Base-by-base conservation (phyloP, 2,888 invertebrate genomes). In the Tribolium freemani region DNA sequence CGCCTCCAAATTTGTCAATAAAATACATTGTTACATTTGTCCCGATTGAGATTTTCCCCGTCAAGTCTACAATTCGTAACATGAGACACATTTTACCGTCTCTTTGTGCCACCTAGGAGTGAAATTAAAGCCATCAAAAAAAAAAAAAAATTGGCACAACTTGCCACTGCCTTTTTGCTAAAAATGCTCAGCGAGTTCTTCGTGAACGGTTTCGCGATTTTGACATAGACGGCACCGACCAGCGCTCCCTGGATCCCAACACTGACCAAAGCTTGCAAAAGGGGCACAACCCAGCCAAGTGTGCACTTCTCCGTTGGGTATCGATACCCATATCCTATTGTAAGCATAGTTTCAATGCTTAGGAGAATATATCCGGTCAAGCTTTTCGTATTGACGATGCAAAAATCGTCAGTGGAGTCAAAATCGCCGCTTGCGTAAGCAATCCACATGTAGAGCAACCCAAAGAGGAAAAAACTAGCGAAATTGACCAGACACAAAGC, bases 61-160 rank as follows among this genome's bases (percentile, higher is more conserved):
- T 87, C 75, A 93, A 90, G 84, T 96, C 96, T 82, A 94, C 94
- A 0, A 96, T 92, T 0, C 96, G 88, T 83, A 96, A 93, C 83
- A 94, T 90, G 11, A 96, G 88, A 78, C 93, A 93, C 31, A 96
- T 87, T 71, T 91, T 88, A 0, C 93, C 94, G 70, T 84, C 83
- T 61, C 84, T 75, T 50, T 84, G 67, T 69, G 82, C 83, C 45
- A 84, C 79, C 84, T 84, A 69, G n/a, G n/a, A n/a, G n/a, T 38
- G 10, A 68, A 45, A 58, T 71, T 44, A 21, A 31, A 60, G 10
- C 38, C 44, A 38, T n/a, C n/a, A n/a, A n/a, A 5, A 53, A 3
- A 16, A 2, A 5, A 16, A 9, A 6, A 3, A 3, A 21, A 21
- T 64, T 30, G 9, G 6, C 9, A 9, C 4, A 46, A 87, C 89